Evolutionary conservation across 2,113 vertebrate species (phyloP), one percentile per base, ranked within the genome.

Genomic region (Otolemur garnettii): DNA sequence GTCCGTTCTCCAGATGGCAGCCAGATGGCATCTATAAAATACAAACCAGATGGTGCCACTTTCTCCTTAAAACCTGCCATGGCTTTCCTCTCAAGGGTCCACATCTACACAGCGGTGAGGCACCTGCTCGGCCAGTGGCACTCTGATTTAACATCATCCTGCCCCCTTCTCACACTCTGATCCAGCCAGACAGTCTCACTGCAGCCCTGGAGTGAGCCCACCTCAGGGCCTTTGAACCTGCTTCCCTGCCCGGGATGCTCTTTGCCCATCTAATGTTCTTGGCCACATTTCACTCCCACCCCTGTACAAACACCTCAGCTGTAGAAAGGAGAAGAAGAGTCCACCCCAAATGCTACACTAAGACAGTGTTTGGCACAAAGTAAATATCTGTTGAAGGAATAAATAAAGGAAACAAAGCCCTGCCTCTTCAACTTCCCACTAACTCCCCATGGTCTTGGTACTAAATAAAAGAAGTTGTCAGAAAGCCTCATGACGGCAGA

Each of bases 91-190:
- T 53, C 18, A 7, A 42, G 42, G 33, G 24, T 33, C 35, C 24
- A 22, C 18, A 42, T 53, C 77, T 38, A 1, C 77, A 13, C 30
- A 55, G 33, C 9, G 1, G 1, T 71, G 7, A 15, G 17, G 12
- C 5, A n/a, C 50, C 71, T 55, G n/a, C 57, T n/a, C 7, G 0
- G 9, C 30, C 22, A 0, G 0, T 11, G 24, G 0, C n/a, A 13
- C 28, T 30, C 80, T 2, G 18, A 78, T n/a, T 4, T 7, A 0
- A 45, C 8, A 30, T 13, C 30, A 18, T 33, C 13, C 24, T 28
- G 17, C 10, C 42, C 30, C 6, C 24, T 13, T 19, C 26, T 66
- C 71, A 57, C 64, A 15, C 10, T 60, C 64, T 18, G 3, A 21
- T 10, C 42, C 72, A 64, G 71, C 33, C 64, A 17, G 15, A 18